Percentiles rank a stretch among this genome's conserved stretches.
Conservation (phyloP, 2,888 invertebrate genomes). For the Thera britannica region DNA sequence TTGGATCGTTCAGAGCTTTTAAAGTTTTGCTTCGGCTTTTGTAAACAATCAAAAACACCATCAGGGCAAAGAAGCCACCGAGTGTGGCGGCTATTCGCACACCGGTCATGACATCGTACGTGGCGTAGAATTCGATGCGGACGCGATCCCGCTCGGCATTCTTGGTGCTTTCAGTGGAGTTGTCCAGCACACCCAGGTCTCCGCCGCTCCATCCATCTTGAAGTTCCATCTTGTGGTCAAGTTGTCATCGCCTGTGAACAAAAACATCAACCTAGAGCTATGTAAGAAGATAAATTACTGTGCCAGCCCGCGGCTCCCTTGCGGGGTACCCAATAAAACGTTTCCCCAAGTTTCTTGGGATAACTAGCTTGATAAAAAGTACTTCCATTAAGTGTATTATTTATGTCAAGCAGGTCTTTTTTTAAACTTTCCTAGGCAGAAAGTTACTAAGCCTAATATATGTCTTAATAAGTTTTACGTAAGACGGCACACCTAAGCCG, state of each 20-base stretch:
- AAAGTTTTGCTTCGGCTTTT: slow-evolving; percentile 93
- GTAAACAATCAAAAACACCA: slow-evolving; percentile 95
- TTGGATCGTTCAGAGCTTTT: slow-evolving; percentile 91
- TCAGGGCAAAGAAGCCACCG: slow-evolving; percentile 95
- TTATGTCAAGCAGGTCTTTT: too few relatives aligned
- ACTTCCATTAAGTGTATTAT: too few relatives aligned
- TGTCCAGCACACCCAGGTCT: slow-evolving; percentile 66
- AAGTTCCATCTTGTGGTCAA: slow-evolving; percentile 78
- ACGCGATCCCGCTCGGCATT: slow-evolving; percentile 87
- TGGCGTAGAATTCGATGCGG: slow-evolving; percentile 93
- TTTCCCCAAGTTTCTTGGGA: too few relatives aligned
- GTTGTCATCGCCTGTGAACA: slow-evolving; percentile 79
- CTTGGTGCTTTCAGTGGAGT: slow-evolving; percentile 69
- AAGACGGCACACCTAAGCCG: background rate
- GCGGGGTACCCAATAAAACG: too few relatives aligned
- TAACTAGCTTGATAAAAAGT: too few relatives aligned
- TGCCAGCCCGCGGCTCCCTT: too few relatives aligned
- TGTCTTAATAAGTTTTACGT: slow-evolving; percentile 1
- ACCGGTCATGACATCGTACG: slow-evolving; percentile 97
- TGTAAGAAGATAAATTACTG: too few relatives aligned
- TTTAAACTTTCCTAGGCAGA: too few relatives aligned
- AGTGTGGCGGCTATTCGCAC: slow-evolving; percentile 95
- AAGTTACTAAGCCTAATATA: background rate
- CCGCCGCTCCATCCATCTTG: slow-evolving; percentile 74
- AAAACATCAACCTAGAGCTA: slow-evolving; percentile 33